Base-by-base conservation (phyloP, 2,888 invertebrate species). In the Epinotia nisella region DNA sequence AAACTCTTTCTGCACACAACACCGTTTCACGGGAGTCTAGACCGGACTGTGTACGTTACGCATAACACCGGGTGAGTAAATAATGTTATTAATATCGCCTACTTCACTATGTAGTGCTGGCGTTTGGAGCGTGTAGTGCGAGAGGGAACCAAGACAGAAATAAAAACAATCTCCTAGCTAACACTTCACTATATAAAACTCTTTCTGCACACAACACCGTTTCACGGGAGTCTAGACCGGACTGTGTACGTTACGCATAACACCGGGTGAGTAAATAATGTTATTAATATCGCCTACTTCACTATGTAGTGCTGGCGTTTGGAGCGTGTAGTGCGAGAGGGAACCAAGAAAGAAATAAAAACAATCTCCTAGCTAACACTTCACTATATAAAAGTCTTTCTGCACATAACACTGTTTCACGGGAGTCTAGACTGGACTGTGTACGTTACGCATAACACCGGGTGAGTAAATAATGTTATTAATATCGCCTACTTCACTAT, bases 261-360 rank as follows among this genome's bases (percentile, higher is more conserved):
- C 62, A 49, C 62, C 76, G 76, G n/a, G 81, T 87, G 84, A 84
- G 86, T 83, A 81, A 81, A 79, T 78, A 79, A 76, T 78, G 79
- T 62, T 91, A 90, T 89, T 85, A 85, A 90, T 91, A 91, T 80
- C 87, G 84, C 15, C 87, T 85, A 87, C 89, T 85, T 89, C 89
- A 90, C 81, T 78, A 74, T 76, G 72, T 70, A 65, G 66, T 69
- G 58, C 60, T 55, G 65, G 21, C 67, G 72, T 73, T 77, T 68
- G 77, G 76, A 75, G 29, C 59, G 70, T 45, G 70, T 71, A 69
- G 75, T 78, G 76, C 76, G 17, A 45, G 15, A 65, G 24, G 21
- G 51, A 19, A 62, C 67, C 67, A 72, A 53, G 19, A 55, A 35
- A 11, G 19, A 41, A 60, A 29, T 5, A 29, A 29, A 29, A 29